Evolutionary conservation across 1,140 invertebrate species (phyloP), one percentile per base, ranked within the genome.

Genomic region (Megathymus violae): DNA sequence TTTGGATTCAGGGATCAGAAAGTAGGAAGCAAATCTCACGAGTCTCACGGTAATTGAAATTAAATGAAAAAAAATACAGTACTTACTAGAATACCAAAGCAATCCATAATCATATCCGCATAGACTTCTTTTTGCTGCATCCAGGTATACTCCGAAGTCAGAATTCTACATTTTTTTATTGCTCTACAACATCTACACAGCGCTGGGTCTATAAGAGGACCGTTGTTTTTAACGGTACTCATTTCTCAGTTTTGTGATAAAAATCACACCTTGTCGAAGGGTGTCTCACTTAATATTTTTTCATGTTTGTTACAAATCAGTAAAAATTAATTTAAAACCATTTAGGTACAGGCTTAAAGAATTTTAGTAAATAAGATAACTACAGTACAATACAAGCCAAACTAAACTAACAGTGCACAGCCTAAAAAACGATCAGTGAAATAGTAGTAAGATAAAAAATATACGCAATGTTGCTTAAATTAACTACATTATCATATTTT

Each of bases 31-130:
- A n/a, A n/a, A n/a, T n/a, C n/a, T n/a, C n/a, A n/a, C n/a, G n/a
- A n/a, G n/a, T n/a, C n/a, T n/a, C n/a, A n/a, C n/a, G n/a, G n/a
- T n/a, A n/a, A n/a, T n/a, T n/a, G n/a, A n/a, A n/a, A n/a, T n/a
- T 5, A 22, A 22, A 22, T 22, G 19, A 22, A 22, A 22, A 3
- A 5, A 22, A 22, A 3, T 22, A 22, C 15, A 6, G 40, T 40
- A 82, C 85, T 78, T 62, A 89, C 86, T 14, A 89, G 56, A 59
- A 89, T 78, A 51, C 86, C 85, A 46, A 85, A 89, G 64, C 86
- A 88, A 50, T 89, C 86, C 85, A 89, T 88, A 7, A 89, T 72
- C 87, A 89, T 89, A 41, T 89, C 87, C 0, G 87, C 79, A 27
- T 89, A 89, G 9, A 89, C 67, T 62, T 89, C 87, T 60, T 86